Percentiles rank a stretch among this genome's conserved stretches.
phyloP scores from a whole-genome alignment of 1,140 invertebrate genomes.

The Intoshia linei region DNA sequence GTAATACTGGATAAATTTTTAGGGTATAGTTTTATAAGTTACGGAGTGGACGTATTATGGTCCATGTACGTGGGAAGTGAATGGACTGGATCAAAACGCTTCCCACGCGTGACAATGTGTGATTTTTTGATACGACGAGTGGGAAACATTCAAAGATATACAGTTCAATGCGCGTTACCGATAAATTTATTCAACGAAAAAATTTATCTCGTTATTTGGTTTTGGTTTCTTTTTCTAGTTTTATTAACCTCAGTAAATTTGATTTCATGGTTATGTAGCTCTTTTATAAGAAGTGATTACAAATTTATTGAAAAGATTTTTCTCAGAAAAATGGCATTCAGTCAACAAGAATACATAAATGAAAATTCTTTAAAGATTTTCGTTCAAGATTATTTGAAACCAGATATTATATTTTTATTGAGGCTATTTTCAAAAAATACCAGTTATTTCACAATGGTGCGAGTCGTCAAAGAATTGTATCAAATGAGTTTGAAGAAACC shows the following conservation, averaged over 20 bases:
- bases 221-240: constrained; percentile 27
- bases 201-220: constrained; percentile 11
- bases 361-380: too few relatives aligned
- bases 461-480: too few relatives aligned
- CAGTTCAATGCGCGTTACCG: constrained; percentile 15
- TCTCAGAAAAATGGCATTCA: too few relatives aligned
- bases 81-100: constrained; percentile 15
- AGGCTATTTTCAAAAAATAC: constrained; percentile 16
- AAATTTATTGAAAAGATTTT: too few relatives aligned
- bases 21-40: too few relatives aligned
- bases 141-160: constrained; percentile 19
- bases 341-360: too few relatives aligned
- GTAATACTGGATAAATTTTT: constrained; percentile 26
- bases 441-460: constrained; percentile 16
- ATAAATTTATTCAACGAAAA: constrained; percentile 11
- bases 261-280: constrained; percentile 5
- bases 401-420: constrained; percentile 17
- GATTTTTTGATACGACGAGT: constrained; percentile 20
- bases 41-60: constrained; percentile 21
- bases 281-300: too few relatives aligned
- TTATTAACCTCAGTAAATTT: constrained; percentile 2
- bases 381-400: constrained; percentile 14
- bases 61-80: constrained; percentile 14
- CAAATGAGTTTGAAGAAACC: too few relatives aligned
- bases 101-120: constrained; percentile 25